Base-by-base conservation (phyloP, 2,113 vertebrate species). In the Cisticola juncidis region DNA sequence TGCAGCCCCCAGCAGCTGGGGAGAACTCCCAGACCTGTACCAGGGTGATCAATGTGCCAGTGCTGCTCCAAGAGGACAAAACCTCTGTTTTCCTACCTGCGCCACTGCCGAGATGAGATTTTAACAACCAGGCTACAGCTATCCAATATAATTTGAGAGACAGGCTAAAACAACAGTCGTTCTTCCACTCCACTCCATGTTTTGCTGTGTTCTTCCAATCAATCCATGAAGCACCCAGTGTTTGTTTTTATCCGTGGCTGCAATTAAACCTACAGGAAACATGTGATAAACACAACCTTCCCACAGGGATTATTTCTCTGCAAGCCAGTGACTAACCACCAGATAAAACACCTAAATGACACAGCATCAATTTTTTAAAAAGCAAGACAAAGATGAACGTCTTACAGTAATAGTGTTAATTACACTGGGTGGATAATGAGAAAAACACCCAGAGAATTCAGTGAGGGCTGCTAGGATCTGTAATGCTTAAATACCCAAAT, bases 391-490 rank as follows among this genome's bases (percentile, higher is more conserved):
- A 91, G 96, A 97, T 72, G 78, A 96, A 94, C 13, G 22, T 45
- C 88, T 96, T 77, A 60, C 60, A 81, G 72, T 87, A 97, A 94
- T 95, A 95, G 94, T 44, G 88, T 78, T 97, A 96, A 97, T 92
- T 60, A 60, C 35, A 60, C 35, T 60, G 35, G 70, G 29, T 87
- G 45, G 87, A 81, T 76, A 74, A 94, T 3, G 85, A 89, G 77
- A 94, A 95, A 89, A 97, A 74, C 61, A 88, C 70, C 66, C 84
- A 58, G 58, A 90, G 73, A 81, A 95, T 92, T 96, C 28, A 20
- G 70, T 16, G 62, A 94, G 78, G 69, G 81, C 95, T 86, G 88
- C 64, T 87, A 47, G 68, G 83, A 97, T 92, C 57, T 83, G 73
- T 88, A 97, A 95, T 35, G 60, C 78, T 91, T 70, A 74, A 96